These are phyloP conservation scores for Sisor rabdophorus DNA, from an alignment of 2,113 vertebrate genomes.

Conservation along the genomic window DNA sequence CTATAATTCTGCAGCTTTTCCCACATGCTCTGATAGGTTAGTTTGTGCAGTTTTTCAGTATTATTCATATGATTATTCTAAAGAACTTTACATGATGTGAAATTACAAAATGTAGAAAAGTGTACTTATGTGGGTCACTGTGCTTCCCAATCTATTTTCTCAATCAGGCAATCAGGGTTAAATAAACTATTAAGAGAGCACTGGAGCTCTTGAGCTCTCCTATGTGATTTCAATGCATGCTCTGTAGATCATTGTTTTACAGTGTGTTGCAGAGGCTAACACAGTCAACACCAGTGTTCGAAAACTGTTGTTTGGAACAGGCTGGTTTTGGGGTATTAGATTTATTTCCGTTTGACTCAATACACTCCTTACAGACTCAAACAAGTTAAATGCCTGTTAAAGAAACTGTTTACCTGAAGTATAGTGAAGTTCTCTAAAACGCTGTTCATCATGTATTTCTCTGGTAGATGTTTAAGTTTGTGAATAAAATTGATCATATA, in stretches of 20 bases:
- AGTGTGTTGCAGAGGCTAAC: slow-evolving; percentile 55
- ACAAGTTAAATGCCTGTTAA: no score
- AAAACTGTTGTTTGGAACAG: slow-evolving; percentile 55
- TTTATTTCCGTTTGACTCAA: slow-evolving; percentile 46
- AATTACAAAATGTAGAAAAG: background rate
- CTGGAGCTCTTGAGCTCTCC: slow-evolving; percentile 29
- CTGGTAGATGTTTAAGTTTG: slow-evolving; percentile 91
- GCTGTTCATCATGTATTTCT: slow-evolving; percentile 98
- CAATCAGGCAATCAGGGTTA: slow-evolving; percentile 55
- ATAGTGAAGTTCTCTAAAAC: slow-evolving; percentile 96
- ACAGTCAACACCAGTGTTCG: slow-evolving; percentile 56
- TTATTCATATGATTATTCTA: background rate
- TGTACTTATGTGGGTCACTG: background rate
- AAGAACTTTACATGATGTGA: background rate
- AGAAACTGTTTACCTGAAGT: slow-evolving; percentile 74
- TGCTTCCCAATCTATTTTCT: slow-evolving; percentile 6
- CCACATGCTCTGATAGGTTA: background rate
- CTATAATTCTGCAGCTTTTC: background rate
- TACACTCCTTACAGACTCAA: slow-evolving; percentile 10
- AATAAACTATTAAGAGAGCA: slow-evolving; percentile 62
- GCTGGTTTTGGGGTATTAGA: slow-evolving; percentile 57
- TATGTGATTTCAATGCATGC: slow-evolving; percentile 63
- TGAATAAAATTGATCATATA: slow-evolving; percentile 98
- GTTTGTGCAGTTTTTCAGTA: background rate
- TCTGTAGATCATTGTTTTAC: slow-evolving; percentile 66